phyloP scores from a whole-genome alignment of 2,888 invertebrate species.

The Mechanitis messenoides region DNA sequence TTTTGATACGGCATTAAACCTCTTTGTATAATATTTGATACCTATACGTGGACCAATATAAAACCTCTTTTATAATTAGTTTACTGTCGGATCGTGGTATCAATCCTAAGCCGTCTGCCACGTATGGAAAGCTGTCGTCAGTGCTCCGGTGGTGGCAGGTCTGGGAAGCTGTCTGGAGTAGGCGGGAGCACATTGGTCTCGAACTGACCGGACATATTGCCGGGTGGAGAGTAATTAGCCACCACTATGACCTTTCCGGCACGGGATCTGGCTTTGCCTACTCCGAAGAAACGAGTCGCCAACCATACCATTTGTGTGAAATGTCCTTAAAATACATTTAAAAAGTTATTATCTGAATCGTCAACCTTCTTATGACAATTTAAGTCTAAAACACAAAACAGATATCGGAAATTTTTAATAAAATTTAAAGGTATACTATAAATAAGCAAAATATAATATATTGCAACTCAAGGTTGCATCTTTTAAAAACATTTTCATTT shows the following conservation, averaged over 20 bases:
- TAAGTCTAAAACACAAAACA: too few species aligned
- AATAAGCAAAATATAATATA: too few species aligned
- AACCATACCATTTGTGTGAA: constrained; percentile 93
- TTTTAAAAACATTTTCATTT: too few species aligned
- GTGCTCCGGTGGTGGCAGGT: constrained; percentile 56
- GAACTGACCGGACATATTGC: constrained; percentile 85
- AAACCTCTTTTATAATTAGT: constrained; percentile 18
- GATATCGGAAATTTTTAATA: too few species aligned
- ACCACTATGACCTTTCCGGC: constrained; percentile 89
- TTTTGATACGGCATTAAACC: background rate
- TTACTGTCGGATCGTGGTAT: constrained; percentile 51
- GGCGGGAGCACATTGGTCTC: constrained; percentile 87
- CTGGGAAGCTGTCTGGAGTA: constrained; percentile 77
- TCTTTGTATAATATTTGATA: background rate
- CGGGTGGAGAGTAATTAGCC: constrained; percentile 89
- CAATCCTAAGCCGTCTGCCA: constrained; percentile 61
- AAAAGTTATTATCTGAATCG: background rate
- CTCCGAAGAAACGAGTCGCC: constrained; percentile 84
- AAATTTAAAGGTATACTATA: too few species aligned
- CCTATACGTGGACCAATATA: too few species aligned
- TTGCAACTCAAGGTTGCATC: too few species aligned
- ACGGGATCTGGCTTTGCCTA: constrained; percentile 86
- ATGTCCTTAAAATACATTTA: constrained; percentile 77
- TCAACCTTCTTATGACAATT: background rate
- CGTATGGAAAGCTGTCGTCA: constrained; percentile 67